These are phyloP conservation scores for zebrafish (Danio rerio) DNA, from an alignment of 2,113 vertebrate genomes.

Conservation along the genomic window GRCz12tu NC_133198.1:26065001-26065500, in stretches of 20 bases:
- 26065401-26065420: no score
- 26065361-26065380: no score
- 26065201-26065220: slow-evolving; percentile 1
- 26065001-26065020: slow-evolving; percentile 73
- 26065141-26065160: not conserved
- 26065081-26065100: rapidly evolving
- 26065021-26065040: slow-evolving; percentile 70
- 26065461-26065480: no score
- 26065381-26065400: no score
- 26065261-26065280: not conserved
- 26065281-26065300: not conserved
- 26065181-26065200: not conserved
- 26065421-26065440: no score
- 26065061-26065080: slow-evolving; percentile 17
- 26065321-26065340: no score
- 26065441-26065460: no score
- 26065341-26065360: no score
- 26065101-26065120: not conserved
- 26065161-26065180: not conserved
- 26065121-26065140: not conserved
- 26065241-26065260: not conserved
- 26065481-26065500: no score
- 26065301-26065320: no score
- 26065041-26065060: slow-evolving; percentile 57
- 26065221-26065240: not conserved